phyloP scores from a whole-genome alignment of 1,140 invertebrate genomes.

The Calycopis cecrops region DNA sequence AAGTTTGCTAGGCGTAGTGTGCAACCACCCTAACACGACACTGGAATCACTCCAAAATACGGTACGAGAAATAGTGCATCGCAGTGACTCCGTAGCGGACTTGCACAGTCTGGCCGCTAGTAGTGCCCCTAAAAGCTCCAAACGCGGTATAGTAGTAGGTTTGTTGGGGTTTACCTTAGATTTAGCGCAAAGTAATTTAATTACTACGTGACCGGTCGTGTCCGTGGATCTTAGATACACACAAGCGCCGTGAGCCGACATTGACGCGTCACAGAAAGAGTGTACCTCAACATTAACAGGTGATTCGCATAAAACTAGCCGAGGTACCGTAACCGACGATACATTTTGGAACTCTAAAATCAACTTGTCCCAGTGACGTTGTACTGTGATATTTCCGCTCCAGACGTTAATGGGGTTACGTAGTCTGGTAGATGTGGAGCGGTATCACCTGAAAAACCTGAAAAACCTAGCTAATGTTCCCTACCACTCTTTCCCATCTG shows the following conservation, averaged over 20 bases:
- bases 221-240: slow-evolving; percentile 16
- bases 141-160: slow-evolving; percentile 14
- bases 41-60: slow-evolving; percentile 46
- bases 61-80: slow-evolving; percentile 10
- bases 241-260: slow-evolving; percentile 18
- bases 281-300: slow-evolving; percentile 24
- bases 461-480: no score
- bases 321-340: background rate
- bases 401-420: no score
- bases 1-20: slow-evolving; percentile 28
- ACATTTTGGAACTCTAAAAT: background rate
- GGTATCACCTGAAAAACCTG: no score
- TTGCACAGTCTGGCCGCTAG: slow-evolving; percentile 16
- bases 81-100: slow-evolving; percentile 5
- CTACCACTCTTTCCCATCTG: no score
- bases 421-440: no score
- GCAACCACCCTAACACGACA: slow-evolving; percentile 52
- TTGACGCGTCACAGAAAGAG: slow-evolving; percentile 29
- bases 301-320: slow-evolving; percentile 22
- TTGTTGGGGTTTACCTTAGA: slow-evolving; percentile 21
- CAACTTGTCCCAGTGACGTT: background rate
- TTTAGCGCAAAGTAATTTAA: slow-evolving; percentile 20
- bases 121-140: slow-evolving; percentile 19
- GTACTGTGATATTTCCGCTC: no score
- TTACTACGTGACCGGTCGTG: background rate